These are phyloP conservation scores for Drosophila niveifrons DNA, from an alignment of 2,888 invertebrate genomes.

Conservation along the genomic window DNA sequence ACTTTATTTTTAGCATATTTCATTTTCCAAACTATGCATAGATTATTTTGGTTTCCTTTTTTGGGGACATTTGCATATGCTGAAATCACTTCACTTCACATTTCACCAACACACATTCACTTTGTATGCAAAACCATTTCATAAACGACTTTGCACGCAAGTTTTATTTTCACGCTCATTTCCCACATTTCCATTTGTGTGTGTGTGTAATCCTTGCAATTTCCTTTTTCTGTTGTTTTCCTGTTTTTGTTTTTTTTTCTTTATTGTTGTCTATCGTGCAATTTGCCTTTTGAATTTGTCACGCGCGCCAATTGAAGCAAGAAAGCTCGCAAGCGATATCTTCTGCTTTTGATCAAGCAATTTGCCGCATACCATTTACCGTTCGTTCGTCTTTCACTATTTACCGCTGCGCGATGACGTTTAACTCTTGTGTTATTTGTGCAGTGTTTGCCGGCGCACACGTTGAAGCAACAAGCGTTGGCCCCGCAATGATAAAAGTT, in stretches of 20 bases:
- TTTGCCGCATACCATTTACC: slow-evolving; percentile 19
- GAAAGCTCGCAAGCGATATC: slow-evolving; percentile 44
- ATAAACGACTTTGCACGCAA: background rate
- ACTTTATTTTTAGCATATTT: background rate
- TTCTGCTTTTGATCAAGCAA: slow-evolving; percentile 8
- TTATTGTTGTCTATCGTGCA: background rate
- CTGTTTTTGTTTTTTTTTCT: background rate
- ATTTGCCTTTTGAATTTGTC: slow-evolving; percentile 19
- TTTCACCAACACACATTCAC: background rate
- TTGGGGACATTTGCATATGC: background rate
- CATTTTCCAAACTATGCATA: background rate
- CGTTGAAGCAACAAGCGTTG: slow-evolving; percentile 74
- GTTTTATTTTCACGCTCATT: slow-evolving; percentile 7
- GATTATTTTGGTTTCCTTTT: background rate
- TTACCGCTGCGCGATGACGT: background rate
- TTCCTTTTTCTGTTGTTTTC: background rate
- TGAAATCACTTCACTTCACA: background rate
- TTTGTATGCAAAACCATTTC: slow-evolving; percentile 13
- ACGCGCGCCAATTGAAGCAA: slow-evolving; percentile 34
- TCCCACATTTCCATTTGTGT: slow-evolving; percentile 5
- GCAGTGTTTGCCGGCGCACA: slow-evolving; percentile 14
- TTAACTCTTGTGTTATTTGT: background rate
- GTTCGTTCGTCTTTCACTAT: background rate
- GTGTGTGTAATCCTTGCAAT: slow-evolving; percentile 1
- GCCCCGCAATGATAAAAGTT: slow-evolving; percentile 68